Conservation (phyloP, 2,888 invertebrate species). For the Caenorhabditis afra region DNA sequence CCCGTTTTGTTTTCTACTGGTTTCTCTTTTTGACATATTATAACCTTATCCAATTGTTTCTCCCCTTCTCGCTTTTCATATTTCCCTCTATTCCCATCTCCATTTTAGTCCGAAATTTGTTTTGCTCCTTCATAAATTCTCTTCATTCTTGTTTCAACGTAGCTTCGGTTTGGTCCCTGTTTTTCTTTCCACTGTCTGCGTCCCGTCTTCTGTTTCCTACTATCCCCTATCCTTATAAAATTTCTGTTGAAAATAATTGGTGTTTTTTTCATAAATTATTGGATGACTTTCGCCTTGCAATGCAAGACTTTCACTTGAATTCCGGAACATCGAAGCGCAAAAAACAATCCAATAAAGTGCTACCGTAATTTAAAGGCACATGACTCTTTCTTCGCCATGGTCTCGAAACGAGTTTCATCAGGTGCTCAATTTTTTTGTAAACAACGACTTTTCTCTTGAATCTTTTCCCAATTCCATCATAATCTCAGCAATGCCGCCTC, state of each 20-base stretch:
- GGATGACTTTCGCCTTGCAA: neutral
- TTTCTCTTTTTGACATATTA: slow-evolving; percentile 43
- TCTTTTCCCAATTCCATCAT: neutral
- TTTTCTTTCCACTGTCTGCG: neutral
- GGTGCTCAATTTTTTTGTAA: neutral
- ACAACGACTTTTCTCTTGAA: neutral
- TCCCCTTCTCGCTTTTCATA: slow-evolving; percentile 8
- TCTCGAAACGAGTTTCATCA: neutral
- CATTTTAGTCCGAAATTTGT: slow-evolving; percentile 22
- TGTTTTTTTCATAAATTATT: slow-evolving; percentile 54
- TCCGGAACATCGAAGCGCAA: too few species aligned
- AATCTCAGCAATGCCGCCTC: slow-evolving; percentile 23
- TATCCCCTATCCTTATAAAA: slow-evolving; percentile 10
- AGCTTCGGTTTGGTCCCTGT: slow-evolving; percentile 7
- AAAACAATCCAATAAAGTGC: too few species aligned
- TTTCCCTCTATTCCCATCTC: neutral
- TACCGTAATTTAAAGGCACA: slow-evolving; percentile 16
- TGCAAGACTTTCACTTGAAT: too few species aligned
- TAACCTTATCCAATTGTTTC: slow-evolving; percentile 45
- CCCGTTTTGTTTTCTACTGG: slow-evolving; percentile 33
- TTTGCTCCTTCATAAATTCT: neutral
- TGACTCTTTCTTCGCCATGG: neutral
- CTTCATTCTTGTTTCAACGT: slow-evolving; percentile 5
- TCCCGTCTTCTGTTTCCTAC: slow-evolving; percentile 25
- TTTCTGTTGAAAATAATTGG: slow-evolving; percentile 32